phyloP scores from a whole-genome alignment of 1,140 invertebrate species.

The Pseudobourletiella spinata region DNA sequence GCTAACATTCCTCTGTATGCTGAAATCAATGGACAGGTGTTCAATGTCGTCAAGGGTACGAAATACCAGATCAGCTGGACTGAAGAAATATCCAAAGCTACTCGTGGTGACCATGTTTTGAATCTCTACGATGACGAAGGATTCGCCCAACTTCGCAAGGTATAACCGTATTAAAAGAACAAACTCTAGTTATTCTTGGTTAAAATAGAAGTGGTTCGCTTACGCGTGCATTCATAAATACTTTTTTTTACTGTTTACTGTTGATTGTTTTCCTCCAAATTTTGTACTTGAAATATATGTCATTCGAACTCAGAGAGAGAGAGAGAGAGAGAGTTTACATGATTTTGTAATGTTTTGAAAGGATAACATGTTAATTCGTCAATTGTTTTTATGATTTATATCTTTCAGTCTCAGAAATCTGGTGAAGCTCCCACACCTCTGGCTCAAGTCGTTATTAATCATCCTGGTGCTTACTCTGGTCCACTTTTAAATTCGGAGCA shows the following conservation, averaged over 20 bases:
- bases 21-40: conserved; percentile 49
- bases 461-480: conserved; percentile 79
- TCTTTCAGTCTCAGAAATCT: conserved; percentile 44
- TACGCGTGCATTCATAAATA: no score
- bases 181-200: no score
- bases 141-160: conserved; percentile 69
- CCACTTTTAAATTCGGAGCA: conserved; percentile 88
- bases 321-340: no score
- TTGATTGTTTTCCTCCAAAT: no score
- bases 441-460: conserved; percentile 62
- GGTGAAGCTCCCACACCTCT: conserved; percentile 57
- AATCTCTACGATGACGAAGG: conserved; percentile 84
- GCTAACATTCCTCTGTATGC: conserved; percentile 37
- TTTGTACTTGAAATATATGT: no score
- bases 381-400: conserved; percentile 9
- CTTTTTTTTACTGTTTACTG: no score
- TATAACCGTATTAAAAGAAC: no score
- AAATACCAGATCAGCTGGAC: conserved; percentile 74
- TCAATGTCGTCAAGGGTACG: conserved; percentile 21
- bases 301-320: no score
- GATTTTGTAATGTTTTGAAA: no score
- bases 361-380: no score
- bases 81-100: conserved; percentile 68
- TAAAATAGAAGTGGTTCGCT: no score
- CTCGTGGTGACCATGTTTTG: conserved; percentile 66